Evolutionary conservation across 2,113 vertebrate genomes (phyloP).

Genomic region (Oncorhynchus nerka): DNA sequence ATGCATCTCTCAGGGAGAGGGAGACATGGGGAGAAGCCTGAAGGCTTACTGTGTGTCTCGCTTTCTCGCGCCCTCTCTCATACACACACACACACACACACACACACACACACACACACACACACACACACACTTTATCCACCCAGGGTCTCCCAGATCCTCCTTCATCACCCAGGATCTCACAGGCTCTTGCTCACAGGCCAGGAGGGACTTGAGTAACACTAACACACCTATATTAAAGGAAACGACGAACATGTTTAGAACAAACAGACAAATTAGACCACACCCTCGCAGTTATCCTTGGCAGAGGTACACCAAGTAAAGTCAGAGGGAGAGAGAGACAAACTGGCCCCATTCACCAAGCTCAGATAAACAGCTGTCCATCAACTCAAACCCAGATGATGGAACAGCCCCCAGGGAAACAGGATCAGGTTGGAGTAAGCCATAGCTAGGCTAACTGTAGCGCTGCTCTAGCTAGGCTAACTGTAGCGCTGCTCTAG

Average conservation of each 20-base stretch:
- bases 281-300: constrained; percentile 41
- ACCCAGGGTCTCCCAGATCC: constrained; percentile 7
- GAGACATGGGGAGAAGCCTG: constrained; percentile 34
- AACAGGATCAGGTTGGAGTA: not conserved
- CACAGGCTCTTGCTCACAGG: constrained; percentile 3
- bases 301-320: constrained; percentile 32
- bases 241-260: constrained; percentile 24
- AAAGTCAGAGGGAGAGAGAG: constrained; percentile 8
- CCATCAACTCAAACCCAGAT: not conserved
- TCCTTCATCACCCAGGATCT: constrained; percentile 1
- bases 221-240: constrained; percentile 26
- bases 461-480: not conserved
- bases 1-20: constrained; percentile 44
- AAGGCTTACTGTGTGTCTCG: constrained; percentile 21
- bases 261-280: constrained; percentile 33
- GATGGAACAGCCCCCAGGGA: not conserved
- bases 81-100: not conserved
- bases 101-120: not conserved
- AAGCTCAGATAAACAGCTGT: constrained; percentile 24
- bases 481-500: not conserved
- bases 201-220: constrained; percentile 3
- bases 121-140: not conserved
- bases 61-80: constrained; percentile 27
- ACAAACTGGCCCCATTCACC: constrained; percentile 27
- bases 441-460: not conserved